Evolutionary conservation across 2,888 invertebrate genomes (phyloP), one percentile per base, ranked within the genome.

Genomic region (Philopedon plagiatum): DNA sequence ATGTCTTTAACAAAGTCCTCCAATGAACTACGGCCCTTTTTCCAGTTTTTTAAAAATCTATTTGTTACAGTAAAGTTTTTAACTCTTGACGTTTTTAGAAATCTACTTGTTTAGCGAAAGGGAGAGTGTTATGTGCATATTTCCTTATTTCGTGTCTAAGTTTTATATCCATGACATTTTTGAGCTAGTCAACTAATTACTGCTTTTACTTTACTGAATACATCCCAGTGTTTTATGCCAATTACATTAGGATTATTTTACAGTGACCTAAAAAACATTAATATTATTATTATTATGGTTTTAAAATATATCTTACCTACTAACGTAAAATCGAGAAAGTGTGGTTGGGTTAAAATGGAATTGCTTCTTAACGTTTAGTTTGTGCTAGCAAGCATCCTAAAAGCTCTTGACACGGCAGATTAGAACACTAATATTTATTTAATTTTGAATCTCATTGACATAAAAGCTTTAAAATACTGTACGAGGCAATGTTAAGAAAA

Each of bases 11-110:
- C 26, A 56, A 34, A 64, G 9, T 57, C 44, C 21, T 37, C 57
- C 19, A 57, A 29, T 19, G 49, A 65, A 56, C 51, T 32, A 23
- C 39, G 57, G 26, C 26, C 18, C 29, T 32, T 56, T 65, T 54
- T 54, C 32, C 34, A 64, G 19, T 64, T 64, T 39, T 62, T 58
- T 71, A 63, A 75, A 69, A 68, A 65, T 73, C 69, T 76, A 71
- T 76, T 74, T 75, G 76, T 76, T 76, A 75, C 75, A 75, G 76
- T 75, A 70, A 77, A 71, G 56, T 65, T 76, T 76, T 77, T 63
- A 54, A 71, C 70, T 74, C 74, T 77, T 75, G 75, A 69, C 74
- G 76, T 77, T 76, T 74, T 72, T 44, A 77, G 68, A 76, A 74
- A 75, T 77, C 70, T 77, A 75, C 70, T 75, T 73, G 74, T 77